Conservation (phyloP, 2,113 vertebrate genomes). For the Eretmochelys imbricata region DNA sequence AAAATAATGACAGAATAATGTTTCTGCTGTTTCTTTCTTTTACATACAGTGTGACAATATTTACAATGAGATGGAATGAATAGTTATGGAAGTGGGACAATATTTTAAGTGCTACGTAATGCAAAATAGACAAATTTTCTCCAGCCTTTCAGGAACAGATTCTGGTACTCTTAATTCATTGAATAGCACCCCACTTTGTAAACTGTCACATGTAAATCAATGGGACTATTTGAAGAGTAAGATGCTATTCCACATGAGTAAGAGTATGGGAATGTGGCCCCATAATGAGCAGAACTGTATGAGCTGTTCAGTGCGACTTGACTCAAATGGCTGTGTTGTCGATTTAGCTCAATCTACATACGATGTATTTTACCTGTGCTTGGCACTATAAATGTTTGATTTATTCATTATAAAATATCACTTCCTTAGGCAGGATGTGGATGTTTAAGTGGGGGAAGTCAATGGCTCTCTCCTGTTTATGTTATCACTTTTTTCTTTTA, state of each 20-base stretch:
- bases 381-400: not conserved
- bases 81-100: not conserved
- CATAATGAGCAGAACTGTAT: not conserved
- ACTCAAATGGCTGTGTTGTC: not conserved
- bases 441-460: not conserved
- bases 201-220: not conserved
- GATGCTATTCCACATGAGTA: not conserved
- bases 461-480: conserved; percentile 40
- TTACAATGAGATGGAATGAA: not conserved
- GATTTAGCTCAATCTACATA: not conserved
- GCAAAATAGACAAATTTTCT: not conserved
- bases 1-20: not conserved
- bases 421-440: conserved; percentile 33
- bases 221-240: not conserved
- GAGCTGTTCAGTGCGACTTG: not conserved
- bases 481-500: not conserved
- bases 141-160: not conserved
- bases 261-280: not conserved
- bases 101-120: not conserved
- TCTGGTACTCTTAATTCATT: not conserved
- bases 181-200: not conserved
- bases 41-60: not conserved
- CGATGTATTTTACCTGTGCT: not conserved
- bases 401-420: not conserved
- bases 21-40: not conserved